These are phyloP conservation scores for Ptychobarbus kaznakovi DNA, from an alignment of 2,797 vertebrate species.

Conservation along the genomic window DNA sequence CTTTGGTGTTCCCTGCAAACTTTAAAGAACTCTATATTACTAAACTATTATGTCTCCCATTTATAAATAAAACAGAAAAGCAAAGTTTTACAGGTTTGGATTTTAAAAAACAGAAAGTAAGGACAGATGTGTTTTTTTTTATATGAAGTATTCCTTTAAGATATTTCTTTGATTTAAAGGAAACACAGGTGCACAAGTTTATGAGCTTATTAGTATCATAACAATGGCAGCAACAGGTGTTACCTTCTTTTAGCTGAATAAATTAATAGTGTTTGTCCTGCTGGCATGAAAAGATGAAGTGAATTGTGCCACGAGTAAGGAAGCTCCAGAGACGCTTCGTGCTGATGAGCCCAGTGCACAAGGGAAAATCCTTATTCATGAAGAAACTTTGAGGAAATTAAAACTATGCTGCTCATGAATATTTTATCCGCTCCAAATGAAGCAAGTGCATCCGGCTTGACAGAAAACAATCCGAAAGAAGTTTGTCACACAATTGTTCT, in stretches of 20 bases:
- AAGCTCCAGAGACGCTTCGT: conserved; percentile 41
- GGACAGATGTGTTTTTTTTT: neutral
- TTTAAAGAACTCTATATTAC: neutral
- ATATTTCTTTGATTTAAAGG: neutral
- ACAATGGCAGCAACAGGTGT: conserved; percentile 8
- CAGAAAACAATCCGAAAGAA: neutral
- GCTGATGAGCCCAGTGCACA: conserved; percentile 8
- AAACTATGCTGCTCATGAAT: conserved; percentile 52
- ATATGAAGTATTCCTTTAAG: neutral
- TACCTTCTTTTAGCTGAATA: conserved; percentile 5
- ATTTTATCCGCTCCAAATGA: conserved; percentile 44
- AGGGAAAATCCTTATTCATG: conserved; percentile 50
- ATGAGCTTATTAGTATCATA: conserved; percentile 1
- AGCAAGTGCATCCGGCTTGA: neutral
- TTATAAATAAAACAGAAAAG: neutral
- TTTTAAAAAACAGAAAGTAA: no score
- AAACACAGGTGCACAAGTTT: neutral
- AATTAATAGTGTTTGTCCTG: conserved; percentile 42
- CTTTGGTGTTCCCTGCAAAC: neutral
- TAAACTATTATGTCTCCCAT: neutral
- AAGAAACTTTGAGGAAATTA: conserved; percentile 46
- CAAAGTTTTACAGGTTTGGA: neutral
- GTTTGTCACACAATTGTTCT: conserved; percentile 26
- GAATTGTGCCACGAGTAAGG: conserved; percentile 21
- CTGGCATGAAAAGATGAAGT: conserved; percentile 35